Base-by-base conservation (phyloP, 2,888 invertebrate genomes). In the Cephus pulcher region DNA sequence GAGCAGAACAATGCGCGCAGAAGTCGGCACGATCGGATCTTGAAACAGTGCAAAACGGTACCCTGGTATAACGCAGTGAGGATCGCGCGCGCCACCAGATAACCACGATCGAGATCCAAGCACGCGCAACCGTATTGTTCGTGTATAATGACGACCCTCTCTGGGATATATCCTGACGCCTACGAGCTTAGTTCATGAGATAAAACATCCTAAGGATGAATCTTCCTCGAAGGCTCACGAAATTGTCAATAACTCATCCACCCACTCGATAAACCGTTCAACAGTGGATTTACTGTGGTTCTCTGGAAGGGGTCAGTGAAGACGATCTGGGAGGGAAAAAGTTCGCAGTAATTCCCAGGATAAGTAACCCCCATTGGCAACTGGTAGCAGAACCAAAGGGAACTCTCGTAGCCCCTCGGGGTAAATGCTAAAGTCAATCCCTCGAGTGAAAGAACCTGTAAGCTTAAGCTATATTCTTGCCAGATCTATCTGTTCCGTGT, bases 381-480 rank as follows among this genome's bases (percentile, higher is more conserved):
- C 56, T 56, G 23, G 56, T 56, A 56, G 56, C 56, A 56, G 9
- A 56, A 23, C 56, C 56, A 56, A 2, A 23, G 56, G 23, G 56
- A 56, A 56, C 23, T 56, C 56, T 23, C 15, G 9, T 23, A 23
- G 23, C 9, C 56, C 56, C 56, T 56, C 56, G 56, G 56, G 56
- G 56, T 56, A 23, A 56, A 56, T 56, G 56, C 56, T 23, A 23
- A 56, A 56, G 56, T 56, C 56, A 56, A 56, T 73, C 74, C 78
- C 80, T 80, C 76, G 80, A 77, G 35, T 83, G 84, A 83, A 86
- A 82, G 83, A 84, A 76, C 81, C 82, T 82, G 82, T 84, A 86
- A 79, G 79, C 75, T 23, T 73, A 73, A 80, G 33, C 71, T 71
- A 71, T 71, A 71, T 32, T 71, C 32, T 34, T 15, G 32, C 71